Conservation (phyloP, 2,888 invertebrate species). For the Eupeodes latifasciatus region DNA sequence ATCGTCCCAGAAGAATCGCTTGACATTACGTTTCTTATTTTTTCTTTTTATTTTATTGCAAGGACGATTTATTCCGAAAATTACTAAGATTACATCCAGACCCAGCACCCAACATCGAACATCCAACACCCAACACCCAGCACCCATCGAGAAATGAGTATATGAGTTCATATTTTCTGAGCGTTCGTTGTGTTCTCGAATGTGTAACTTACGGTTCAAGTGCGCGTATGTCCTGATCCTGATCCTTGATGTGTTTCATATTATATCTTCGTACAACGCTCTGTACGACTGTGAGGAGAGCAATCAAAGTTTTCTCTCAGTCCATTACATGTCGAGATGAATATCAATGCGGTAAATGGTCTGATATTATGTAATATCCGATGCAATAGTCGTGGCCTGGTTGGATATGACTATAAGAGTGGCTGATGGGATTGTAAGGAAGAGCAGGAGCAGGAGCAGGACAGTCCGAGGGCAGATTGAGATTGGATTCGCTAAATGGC, state of each 20-base stretch:
- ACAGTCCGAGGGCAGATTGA: constrained; percentile 22
- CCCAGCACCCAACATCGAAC: not conserved
- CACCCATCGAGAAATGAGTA: not conserved
- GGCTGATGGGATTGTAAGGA: not conserved
- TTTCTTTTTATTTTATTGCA: constrained; percentile 61
- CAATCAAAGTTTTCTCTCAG: constrained; percentile 67
- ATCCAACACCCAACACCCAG: not conserved
- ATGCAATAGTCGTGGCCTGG: not conserved
- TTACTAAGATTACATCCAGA: constrained; percentile 61
- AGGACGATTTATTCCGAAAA: constrained; percentile 71
- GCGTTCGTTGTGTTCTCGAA: constrained; percentile 24
- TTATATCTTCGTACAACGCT: not conserved
- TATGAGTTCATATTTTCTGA: constrained; percentile 43
- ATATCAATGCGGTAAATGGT: constrained; percentile 73
- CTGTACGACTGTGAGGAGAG: constrained; percentile 9
- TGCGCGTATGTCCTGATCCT: constrained; percentile 57
- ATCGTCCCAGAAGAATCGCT: constrained; percentile 71
- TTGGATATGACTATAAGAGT: not conserved
- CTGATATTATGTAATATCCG: constrained; percentile 51
- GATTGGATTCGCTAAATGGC: constrained; percentile 40
- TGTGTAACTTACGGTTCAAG: constrained; percentile 35
- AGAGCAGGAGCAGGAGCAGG: too few relatives aligned
- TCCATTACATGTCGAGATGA: constrained; percentile 72
- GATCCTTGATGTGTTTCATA: constrained; percentile 29
- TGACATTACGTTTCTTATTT: constrained; percentile 62